These are phyloP conservation scores for Cinclus mexicanus DNA, from an alignment of 2,113 vertebrate species.

Conservation along the genomic window DNA sequence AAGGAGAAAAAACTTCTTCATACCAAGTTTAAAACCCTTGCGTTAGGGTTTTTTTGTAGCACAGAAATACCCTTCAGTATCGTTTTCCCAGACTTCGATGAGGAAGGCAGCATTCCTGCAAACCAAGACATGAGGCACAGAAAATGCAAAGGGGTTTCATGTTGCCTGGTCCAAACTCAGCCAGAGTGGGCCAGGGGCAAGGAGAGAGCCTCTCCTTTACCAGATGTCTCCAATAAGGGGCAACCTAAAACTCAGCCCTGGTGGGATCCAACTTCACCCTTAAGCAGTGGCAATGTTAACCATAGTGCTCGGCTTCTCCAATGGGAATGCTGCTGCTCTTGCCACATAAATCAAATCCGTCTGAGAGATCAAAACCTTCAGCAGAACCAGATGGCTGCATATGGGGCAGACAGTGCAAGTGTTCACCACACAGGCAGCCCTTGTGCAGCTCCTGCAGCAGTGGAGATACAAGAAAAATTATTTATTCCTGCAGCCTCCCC, in stretches of 20 bases:
- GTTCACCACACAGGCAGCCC: not conserved
- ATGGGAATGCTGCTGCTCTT: not conserved
- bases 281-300: slow-evolving; percentile 32
- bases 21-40: not conserved
- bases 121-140: not conserved
- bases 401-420: slow-evolving; percentile 20
- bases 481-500: not conserved
- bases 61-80: not conserved
- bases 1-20: not conserved
- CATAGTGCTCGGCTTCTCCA: not conserved
- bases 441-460: slow-evolving; percentile 6
- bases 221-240: slow-evolving; percentile 70
- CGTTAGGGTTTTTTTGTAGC: not conserved
- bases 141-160: slow-evolving; percentile 16
- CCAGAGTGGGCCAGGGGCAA: not conserved
- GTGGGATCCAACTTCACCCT: slow-evolving; percentile 52
- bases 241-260: slow-evolving; percentile 43
- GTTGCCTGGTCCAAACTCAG: slow-evolving; percentile 43
- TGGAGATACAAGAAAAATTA: not conserved
- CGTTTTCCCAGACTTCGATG: not conserved
- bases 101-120: not conserved
- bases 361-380: slow-evolving; percentile 58
- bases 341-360: slow-evolving; percentile 59
- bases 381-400: slow-evolving; percentile 65
- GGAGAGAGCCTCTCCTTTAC: not conserved